Percentiles rank a stretch among this genome's conserved stretches.
Evolutionary conservation across 2,888 invertebrate genomes (phyloP).

Genomic region (Xestoiulus laeticollis): DNA sequence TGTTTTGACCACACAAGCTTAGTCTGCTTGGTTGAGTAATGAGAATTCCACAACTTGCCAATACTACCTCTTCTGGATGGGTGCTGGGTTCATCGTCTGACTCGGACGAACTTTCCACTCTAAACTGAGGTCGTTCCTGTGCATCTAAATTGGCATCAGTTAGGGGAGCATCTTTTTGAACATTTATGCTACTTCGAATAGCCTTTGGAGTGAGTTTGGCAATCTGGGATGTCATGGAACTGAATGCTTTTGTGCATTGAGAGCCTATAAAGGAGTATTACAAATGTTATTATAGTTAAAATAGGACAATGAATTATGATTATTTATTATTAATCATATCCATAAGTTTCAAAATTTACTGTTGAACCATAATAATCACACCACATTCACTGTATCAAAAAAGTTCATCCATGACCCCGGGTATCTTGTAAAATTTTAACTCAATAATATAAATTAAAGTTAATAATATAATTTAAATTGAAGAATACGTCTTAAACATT

Average conservation of each 20-base stretch:
- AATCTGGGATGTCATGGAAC: slow-evolving; percentile 86
- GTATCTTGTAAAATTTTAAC: no score
- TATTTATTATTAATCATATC: no score
- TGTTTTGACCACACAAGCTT: not conserved
- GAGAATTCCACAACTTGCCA: slow-evolving; percentile 64
- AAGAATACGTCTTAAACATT: no score
- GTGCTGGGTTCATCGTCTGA: slow-evolving; percentile 42
- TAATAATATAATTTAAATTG: no score
- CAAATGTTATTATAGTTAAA: no score
- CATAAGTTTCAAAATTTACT: no score
- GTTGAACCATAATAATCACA: no score
- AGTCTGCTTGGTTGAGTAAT: slow-evolving; percentile 60
- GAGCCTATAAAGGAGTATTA: not conserved
- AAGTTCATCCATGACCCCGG: no score
- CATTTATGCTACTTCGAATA: slow-evolving; percentile 23
- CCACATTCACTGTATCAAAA: no score
- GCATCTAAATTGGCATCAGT: not conserved
- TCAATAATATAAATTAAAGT: no score
- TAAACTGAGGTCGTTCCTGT: slow-evolving; percentile 48
- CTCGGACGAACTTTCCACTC: slow-evolving; percentile 51
- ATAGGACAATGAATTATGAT: no score
- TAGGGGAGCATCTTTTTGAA: slow-evolving; percentile 8
- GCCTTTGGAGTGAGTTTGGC: slow-evolving; percentile 79
- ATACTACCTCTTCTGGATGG: slow-evolving; percentile 60
- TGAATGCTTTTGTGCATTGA: slow-evolving; percentile 76